Percentiles rank a stretch among this genome's conserved stretches.
Conservation (phyloP, 2,888 invertebrate species). For the Luperina testacea region DNA sequence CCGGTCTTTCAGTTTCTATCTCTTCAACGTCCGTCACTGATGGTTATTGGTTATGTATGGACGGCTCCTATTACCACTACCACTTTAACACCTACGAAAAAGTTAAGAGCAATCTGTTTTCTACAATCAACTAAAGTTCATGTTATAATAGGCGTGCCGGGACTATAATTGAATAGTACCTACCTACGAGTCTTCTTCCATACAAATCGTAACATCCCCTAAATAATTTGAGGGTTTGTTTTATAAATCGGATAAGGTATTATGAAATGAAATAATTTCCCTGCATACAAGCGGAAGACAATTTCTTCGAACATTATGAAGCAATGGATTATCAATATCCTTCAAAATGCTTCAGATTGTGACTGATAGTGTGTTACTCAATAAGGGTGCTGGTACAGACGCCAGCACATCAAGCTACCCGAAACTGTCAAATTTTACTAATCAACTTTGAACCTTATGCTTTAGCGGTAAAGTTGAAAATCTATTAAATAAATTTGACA, state of each 20-base stretch:
- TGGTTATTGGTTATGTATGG: neutral
- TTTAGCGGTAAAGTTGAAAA: no score
- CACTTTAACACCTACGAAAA: conserved; percentile 3
- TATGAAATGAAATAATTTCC: no score
- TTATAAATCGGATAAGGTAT: neutral
- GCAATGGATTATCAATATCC: no score
- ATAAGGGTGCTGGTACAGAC: no score
- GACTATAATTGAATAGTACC: neutral
- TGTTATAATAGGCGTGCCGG: neutral
- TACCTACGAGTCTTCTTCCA: neutral
- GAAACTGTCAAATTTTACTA: no score
- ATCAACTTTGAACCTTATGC: no score
- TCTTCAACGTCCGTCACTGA: neutral
- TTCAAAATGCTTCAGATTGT: no score
- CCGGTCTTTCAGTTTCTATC: neutral
- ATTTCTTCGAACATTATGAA: no score
- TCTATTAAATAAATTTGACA: no score
- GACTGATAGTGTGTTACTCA: no score
- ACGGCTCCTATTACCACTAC: neutral
- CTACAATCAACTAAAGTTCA: neutral
- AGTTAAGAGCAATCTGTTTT: conserved; percentile 8
- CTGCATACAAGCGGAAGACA: no score
- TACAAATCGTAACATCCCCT: neutral
- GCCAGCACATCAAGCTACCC: no score
- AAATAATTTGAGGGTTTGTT: neutral